These are phyloP conservation scores for Chironomus tentans DNA, from an alignment of 2,888 invertebrate species.

Conservation along the genomic window DNA sequence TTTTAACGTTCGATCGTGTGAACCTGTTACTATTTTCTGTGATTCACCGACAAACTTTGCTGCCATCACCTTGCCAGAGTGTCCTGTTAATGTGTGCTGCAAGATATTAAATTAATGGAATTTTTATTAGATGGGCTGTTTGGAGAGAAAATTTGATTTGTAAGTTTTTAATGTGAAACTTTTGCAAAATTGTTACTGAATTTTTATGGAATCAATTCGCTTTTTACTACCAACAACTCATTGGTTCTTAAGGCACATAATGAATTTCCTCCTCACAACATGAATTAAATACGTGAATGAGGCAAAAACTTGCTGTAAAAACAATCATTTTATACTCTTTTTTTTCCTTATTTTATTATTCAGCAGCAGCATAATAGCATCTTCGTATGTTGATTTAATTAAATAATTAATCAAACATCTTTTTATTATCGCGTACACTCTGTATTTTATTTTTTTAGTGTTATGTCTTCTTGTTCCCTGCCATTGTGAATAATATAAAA, in stretches of 20 bases:
- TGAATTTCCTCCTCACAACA: neutral
- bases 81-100: slow-evolving; percentile 47
- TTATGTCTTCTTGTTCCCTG: too few species aligned
- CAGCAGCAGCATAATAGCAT: neutral
- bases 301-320: neutral
- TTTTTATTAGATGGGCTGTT: too few species aligned
- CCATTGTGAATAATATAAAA: too few species aligned
- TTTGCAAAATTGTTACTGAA: too few species aligned
- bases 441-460: neutral
- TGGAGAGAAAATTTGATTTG: neutral
- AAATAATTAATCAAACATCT: slow-evolving; percentile 25
- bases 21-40: slow-evolving; percentile 91
- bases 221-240: too few species aligned
- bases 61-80: slow-evolving; percentile 95
- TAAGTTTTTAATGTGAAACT: neutral
- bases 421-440: neutral
- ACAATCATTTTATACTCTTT: too few species aligned
- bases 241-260: neutral
- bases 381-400: slow-evolving; percentile 20
- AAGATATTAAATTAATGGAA: neutral
- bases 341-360: too few species aligned
- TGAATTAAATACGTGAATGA: neutral
- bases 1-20: slow-evolving; percentile 95
- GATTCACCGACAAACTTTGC: slow-evolving; percentile 91
- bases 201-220: too few species aligned